Evolutionary conservation across 2,888 invertebrate genomes (phyloP), one percentile per base, ranked within the genome.

Genomic region (Ophioninae sp.): DNA sequence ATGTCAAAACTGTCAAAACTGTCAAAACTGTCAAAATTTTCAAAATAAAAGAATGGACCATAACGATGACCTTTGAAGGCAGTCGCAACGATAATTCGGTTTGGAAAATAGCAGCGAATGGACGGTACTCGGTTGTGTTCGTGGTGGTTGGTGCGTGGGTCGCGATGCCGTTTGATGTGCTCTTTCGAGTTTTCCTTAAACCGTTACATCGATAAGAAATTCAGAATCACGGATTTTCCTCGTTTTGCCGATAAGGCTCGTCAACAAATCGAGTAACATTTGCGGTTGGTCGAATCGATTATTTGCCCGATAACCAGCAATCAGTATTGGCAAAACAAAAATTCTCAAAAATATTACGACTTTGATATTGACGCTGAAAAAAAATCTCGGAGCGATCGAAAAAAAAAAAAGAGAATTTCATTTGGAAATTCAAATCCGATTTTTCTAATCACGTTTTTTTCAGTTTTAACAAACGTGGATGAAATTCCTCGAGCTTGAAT

Each of bases 101-200:
- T 88, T 22, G 85, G 87, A 85, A 90, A 88, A 84, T 88, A 89
- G 91, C 76, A 91, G 90, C 91, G 90, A 91, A 91, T 91, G 90
- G 89, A 91, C 91, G 87, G 86, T 91, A 90, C 90, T 85, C 87
- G 87, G 87, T 90, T 89, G 86, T 89, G 88, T 89, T 86, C 89
- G 90, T 89, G 85, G 85, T 89, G 88, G 51, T 7, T 7, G 88
- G 87, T 87, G 89, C 88, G 89, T 90, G 89, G 89, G 87, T 85
- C 88, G 88, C 85, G 86, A 88, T 89, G 88, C 59, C 88, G 90
- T 82, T 86, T 80, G 79, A 83, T 85, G 84, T 82, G 75, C 80
- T 84, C 84, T 80, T 82, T 85, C 82, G 84, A 83, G 79, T 82
- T 85, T 61, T 84, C 69, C 81, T 82, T 73, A 59, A 75, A 51